Evolutionary conservation across 2,113 vertebrate genomes (phyloP).

Genomic region (Cottus gobio): DNA sequence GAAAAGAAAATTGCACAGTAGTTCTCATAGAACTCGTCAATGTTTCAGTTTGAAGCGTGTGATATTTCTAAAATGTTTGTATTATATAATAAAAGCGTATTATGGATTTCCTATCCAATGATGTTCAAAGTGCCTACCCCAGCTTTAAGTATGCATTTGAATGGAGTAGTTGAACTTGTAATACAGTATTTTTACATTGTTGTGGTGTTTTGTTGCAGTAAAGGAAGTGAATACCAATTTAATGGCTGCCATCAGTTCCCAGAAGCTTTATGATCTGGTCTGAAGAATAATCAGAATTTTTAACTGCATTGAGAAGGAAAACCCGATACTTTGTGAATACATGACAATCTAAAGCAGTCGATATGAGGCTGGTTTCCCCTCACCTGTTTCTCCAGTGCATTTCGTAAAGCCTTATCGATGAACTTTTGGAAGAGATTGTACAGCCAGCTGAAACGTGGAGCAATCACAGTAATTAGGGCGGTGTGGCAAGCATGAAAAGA

Average conservation of each 20-base stretch:
- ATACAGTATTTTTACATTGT: not conserved
- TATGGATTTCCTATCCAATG: not conserved
- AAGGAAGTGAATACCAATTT: no score
- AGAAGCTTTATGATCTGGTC: not conserved
- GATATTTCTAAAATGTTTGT: no score
- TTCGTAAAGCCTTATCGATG: constrained; percentile 70
- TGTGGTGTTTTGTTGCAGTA: not conserved
- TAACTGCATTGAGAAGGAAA: not conserved
- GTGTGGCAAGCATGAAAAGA: not conserved
- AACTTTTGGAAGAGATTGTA: constrained; percentile 79
- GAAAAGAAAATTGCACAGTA: not conserved
- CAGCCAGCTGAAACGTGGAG: constrained; percentile 81
- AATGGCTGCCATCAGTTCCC: not conserved
- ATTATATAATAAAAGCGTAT: no score
- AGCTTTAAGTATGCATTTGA: not conserved
- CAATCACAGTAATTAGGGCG: not conserved
- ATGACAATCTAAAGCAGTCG: not conserved
- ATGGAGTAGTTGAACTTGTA: not conserved
- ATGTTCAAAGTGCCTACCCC: not conserved
- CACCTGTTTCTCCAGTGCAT: constrained; percentile 76
- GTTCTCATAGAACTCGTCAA: no score
- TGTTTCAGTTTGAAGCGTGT: no score
- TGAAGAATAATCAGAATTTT: not conserved
- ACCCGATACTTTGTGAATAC: not conserved
- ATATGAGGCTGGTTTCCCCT: not conserved